These are phyloP conservation scores for Gobiocypris rarus DNA, from an alignment of 2,113 vertebrate species.

Conservation along the genomic window DNA sequence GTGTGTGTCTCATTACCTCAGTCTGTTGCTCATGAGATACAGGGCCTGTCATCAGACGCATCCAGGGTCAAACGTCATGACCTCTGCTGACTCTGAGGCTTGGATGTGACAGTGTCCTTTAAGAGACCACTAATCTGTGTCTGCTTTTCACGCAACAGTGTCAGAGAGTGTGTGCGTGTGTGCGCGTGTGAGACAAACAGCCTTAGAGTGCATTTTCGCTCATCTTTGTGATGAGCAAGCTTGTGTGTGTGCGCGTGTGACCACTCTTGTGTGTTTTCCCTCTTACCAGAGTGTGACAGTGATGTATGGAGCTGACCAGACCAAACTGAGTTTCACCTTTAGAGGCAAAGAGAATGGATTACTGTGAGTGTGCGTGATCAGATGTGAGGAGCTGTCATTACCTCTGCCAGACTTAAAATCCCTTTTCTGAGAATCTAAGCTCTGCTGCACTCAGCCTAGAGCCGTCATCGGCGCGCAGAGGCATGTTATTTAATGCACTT, in stretches of 20 bases:
- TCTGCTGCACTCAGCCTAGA: not conserved
- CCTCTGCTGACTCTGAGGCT: slow-evolving; percentile 67
- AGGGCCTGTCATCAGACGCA: slow-evolving; percentile 37
- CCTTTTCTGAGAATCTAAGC: slow-evolving; percentile 25
- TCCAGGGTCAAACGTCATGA: slow-evolving; percentile 61
- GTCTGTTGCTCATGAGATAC: not conserved
- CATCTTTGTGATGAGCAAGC: slow-evolving; percentile 15
- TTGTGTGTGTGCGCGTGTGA: slow-evolving; percentile 24
- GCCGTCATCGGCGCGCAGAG: not conserved
- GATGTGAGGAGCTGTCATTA: slow-evolving; percentile 28
- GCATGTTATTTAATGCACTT: slow-evolving; percentile 32
- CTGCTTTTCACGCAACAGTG: slow-evolving; percentile 15
- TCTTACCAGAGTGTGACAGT: slow-evolving; percentile 36
- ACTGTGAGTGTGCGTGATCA: slow-evolving; percentile 14
- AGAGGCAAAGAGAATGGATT: slow-evolving; percentile 13
- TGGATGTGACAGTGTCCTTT: slow-evolving; percentile 61
- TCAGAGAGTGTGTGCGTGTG: not conserved
- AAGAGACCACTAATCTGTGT: slow-evolving; percentile 41
- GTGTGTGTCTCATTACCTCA: not conserved
- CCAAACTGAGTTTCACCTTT: slow-evolving; percentile 19
- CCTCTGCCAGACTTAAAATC: slow-evolving; percentile 21
- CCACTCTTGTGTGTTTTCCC: not conserved
- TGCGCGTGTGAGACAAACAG: slow-evolving; percentile 15
- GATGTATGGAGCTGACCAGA: slow-evolving; percentile 40
- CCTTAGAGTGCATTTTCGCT: not conserved